Base-by-base conservation (phyloP, 2,113 vertebrate species). In the Canis aureus region DNA sequence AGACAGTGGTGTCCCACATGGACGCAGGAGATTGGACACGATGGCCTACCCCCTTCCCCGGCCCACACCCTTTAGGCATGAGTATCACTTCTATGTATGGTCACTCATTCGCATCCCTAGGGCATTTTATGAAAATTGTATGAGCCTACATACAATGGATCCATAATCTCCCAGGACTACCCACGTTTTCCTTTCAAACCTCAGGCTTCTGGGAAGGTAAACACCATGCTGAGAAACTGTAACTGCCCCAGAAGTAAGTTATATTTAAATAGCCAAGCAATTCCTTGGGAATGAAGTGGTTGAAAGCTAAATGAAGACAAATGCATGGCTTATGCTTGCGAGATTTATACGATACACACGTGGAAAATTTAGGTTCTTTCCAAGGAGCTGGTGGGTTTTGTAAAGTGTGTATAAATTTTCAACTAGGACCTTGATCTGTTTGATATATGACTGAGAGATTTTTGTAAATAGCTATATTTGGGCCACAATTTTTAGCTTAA, bases 221-320 rank as follows among this genome's bases (percentile, higher is more conserved):
- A 85, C 57, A 67, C 4, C 27, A 5, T 62, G 3, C 76, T 95
- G 55, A 94, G 88, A 95, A 89, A 94, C 11, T 69, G 16, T 57
- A 59, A 59, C 13, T 55, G 78, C 11, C 4, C 49, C 12, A 57
- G 49, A 86, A 95, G 43, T 59, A 85, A 95, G 79, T 94, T 92
- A 53, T 71, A 85, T 94, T 97, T 95, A 93, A 96, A 92, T 27
- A 25, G 29, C 62, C 51, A 67, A 90, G 10, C 59, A 83, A 59
- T 95, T 90, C 82, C 60, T 89, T 29, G 49, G 76, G 53, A 96
- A 96, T 89, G 29, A 95, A 91, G 64, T 17, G 1, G 51, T 62
- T 95, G 86, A 88, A 97, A 53, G 66, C 83, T 62, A 85, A 89
- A 74, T 73, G 73, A 96, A 95, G 83, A 90, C 60, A 96, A 96